Percentiles rank a stretch among this genome's conserved stretches.
phyloP scores from a whole-genome alignment of 2,888 invertebrate genomes.

The Glyphotaelius pellucidus region DNA sequence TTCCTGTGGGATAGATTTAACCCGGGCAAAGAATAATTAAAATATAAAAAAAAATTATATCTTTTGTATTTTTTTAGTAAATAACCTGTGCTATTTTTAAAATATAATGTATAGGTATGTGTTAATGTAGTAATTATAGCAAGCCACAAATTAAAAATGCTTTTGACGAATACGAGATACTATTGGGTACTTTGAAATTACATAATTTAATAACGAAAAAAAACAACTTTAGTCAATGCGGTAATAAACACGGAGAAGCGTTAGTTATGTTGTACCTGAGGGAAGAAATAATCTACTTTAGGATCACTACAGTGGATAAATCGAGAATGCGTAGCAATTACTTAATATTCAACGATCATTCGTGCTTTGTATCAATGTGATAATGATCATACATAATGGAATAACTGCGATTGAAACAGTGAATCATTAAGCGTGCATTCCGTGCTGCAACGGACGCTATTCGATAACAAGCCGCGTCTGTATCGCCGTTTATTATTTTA shows the following conservation, averaged over 20 bases:
- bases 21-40: too few relatives aligned
- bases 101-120: too few relatives aligned
- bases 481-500: constrained; percentile 46
- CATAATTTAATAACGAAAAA: not conserved
- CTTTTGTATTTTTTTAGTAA: too few relatives aligned
- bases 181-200: not conserved
- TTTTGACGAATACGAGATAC: too few relatives aligned
- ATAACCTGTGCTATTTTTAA: too few relatives aligned
- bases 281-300: too few relatives aligned
- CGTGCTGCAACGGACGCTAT: constrained; percentile 36
- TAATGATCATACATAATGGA: constrained; percentile 40
- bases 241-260: not conserved
- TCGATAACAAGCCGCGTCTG: constrained; percentile 39
- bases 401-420: constrained; percentile 54
- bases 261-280: not conserved
- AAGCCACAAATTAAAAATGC: too few relatives aligned
- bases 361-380: constrained; percentile 39
- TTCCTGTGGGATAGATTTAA: too few relatives aligned
- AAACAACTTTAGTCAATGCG: not conserved
- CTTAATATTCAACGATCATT: constrained; percentile 20
- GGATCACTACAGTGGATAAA: not conserved
- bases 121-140: too few relatives aligned
- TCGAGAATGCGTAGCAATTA: not conserved
- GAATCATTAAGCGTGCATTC: constrained; percentile 52
- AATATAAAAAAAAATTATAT: too few relatives aligned